A percentile compares a stretch with the other conserved stretches of the same genome.
phyloP scores from a whole-genome alignment of 2,797 vertebrate genomes.

The Pelochelys cantorii region DNA sequence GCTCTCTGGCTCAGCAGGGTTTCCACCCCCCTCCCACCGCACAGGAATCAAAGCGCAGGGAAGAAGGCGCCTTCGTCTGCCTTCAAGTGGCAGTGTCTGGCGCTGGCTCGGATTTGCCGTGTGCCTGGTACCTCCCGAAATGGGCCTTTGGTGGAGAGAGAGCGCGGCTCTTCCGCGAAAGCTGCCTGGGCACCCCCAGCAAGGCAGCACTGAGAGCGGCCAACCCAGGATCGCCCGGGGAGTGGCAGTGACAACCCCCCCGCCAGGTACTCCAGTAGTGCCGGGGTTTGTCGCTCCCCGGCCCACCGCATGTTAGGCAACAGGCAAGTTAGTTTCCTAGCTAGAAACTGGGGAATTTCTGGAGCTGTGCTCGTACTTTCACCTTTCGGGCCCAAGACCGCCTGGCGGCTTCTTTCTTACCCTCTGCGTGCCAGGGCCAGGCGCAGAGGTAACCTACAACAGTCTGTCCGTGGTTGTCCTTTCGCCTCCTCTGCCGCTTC shows the following conservation, averaged over 20 bases:
- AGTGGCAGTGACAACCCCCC: slow-evolving; percentile 2
- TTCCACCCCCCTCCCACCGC: too few species aligned
- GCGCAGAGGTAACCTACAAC: background rate
- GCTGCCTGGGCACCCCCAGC: too few species aligned
- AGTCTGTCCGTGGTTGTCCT: too few species aligned
- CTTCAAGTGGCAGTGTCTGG: too few species aligned
- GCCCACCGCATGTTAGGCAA: slow-evolving; percentile 30
- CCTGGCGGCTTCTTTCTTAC: background rate
- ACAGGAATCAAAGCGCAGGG: too few species aligned
- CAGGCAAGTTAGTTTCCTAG: slow-evolving; percentile 57
- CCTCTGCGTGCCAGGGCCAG: background rate
- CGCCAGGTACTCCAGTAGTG: slow-evolving; percentile 52
- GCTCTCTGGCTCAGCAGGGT: too few species aligned
- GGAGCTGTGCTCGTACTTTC: slow-evolving; percentile 16
- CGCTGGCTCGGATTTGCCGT: too few species aligned
- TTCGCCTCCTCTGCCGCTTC: too few species aligned
- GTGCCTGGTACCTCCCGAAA: too few species aligned
- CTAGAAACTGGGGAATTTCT: slow-evolving; percentile 22
- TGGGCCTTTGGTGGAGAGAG: too few species aligned
- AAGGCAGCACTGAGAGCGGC: background rate
- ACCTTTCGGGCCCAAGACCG: background rate
- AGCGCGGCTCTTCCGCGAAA: too few species aligned
- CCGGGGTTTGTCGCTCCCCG: slow-evolving; percentile 47
- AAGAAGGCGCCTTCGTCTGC: too few species aligned
- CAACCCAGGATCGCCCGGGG: background rate